Conservation (phyloP, 2,888 invertebrate species). For the Sycophila texana region DNA sequence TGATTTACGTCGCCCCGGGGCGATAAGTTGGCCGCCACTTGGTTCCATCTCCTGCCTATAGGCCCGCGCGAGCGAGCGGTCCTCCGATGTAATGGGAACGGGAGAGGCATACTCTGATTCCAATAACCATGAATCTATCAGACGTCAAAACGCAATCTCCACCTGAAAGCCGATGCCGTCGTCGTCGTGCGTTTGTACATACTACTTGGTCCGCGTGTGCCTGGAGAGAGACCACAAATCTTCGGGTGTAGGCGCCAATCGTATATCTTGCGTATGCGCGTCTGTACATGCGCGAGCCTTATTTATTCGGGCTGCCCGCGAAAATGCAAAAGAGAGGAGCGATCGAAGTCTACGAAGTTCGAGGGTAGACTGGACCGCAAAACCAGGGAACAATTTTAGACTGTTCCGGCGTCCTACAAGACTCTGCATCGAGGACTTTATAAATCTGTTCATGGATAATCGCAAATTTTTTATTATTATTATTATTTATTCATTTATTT, state of each 20-base stretch:
- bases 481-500: too few species aligned
- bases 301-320: constrained; percentile 56
- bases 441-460: background rate
- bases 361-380: constrained; percentile 30
- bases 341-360: background rate
- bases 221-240: constrained; percentile 66
- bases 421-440: background rate
- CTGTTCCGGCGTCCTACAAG: background rate
- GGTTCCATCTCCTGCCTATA: constrained; percentile 14
- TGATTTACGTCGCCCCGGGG: constrained; percentile 70
- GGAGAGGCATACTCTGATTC: constrained; percentile 76
- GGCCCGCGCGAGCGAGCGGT: background rate
- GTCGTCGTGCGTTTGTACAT: constrained; percentile 52
- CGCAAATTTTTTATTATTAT: background rate
- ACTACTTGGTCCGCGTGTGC: background rate
- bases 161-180: constrained; percentile 76
- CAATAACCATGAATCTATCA: constrained; percentile 90
- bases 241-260: constrained; percentile 64
- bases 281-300: background rate
- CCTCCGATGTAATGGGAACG: constrained; percentile 63
- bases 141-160: constrained; percentile 84
- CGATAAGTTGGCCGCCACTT: constrained; percentile 63
- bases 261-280: constrained; percentile 62
- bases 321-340: constrained; percentile 62
- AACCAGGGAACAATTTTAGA: background rate